phyloP scores from a whole-genome alignment of 2,797 vertebrate genomes.

The Echeneis naucrates region DNA sequence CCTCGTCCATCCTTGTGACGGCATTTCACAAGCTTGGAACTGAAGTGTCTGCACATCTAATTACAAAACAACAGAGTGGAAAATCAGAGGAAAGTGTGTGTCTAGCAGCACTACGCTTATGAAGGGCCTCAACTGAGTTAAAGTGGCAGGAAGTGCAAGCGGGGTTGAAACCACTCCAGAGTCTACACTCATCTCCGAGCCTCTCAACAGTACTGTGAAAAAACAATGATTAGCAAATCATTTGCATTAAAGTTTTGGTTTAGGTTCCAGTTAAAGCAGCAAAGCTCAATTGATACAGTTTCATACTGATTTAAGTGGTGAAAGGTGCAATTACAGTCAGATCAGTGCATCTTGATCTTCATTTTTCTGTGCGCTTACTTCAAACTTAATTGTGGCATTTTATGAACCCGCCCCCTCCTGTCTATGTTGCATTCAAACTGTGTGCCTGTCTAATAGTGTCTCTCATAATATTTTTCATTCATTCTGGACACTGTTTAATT shows the following conservation, averaged over 20 bases:
- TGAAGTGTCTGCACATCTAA: slow-evolving; percentile 66
- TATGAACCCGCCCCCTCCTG: too few species aligned
- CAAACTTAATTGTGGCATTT: background rate
- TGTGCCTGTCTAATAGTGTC: background rate
- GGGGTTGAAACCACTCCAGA: slow-evolving; percentile 11
- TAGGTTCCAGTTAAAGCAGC: slow-evolving; percentile 6
- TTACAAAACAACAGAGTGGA: slow-evolving; percentile 73
- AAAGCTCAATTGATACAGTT: slow-evolving; percentile 4
- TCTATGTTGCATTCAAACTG: too few species aligned
- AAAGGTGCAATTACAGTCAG: background rate
- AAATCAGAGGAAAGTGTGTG: slow-evolving; percentile 55
- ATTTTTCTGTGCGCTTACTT: background rate
- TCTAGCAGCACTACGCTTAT: slow-evolving; percentile 25
- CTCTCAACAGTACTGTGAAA: slow-evolving; percentile 21
- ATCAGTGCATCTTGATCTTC: background rate
- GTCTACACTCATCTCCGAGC: slow-evolving; percentile 2
- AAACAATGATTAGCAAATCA: slow-evolving; percentile 41
- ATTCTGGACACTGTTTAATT: background rate
- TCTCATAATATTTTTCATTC: background rate
- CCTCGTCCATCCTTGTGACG: slow-evolving; percentile 45
- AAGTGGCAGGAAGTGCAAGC: slow-evolving; percentile 41
- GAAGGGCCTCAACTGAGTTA: slow-evolving; percentile 34
- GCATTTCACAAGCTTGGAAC: slow-evolving; percentile 52
- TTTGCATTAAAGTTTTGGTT: slow-evolving; percentile 46
- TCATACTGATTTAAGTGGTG: background rate